Conservation (phyloP, 2,888 invertebrate genomes). For the Cactoblastis cactorum region DNA sequence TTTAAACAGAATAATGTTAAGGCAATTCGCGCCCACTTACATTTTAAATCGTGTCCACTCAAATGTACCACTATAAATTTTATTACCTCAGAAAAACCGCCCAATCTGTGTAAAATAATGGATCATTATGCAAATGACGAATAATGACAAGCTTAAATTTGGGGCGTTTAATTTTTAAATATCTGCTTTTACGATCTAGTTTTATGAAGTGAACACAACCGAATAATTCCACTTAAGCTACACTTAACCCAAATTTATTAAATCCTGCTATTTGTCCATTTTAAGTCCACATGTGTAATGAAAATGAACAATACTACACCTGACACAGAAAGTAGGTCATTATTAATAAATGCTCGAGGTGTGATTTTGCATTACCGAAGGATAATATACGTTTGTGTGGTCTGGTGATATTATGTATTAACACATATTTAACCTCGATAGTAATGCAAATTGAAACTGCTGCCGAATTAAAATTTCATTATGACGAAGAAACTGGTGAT, state of each 20-base stretch:
- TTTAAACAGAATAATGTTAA: conserved; percentile 24
- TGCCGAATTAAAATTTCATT: conserved; percentile 16
- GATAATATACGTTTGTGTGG: conserved; percentile 22
- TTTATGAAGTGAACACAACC: conserved; percentile 6
- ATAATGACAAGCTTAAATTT: conserved; percentile 40
- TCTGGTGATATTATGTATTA: conserved; percentile 14
- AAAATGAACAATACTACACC: conserved; percentile 35
- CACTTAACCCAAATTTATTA: conserved; percentile 19
- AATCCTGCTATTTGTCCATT: conserved; percentile 17
- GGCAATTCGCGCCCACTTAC: conserved; percentile 47
- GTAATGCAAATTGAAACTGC: conserved; percentile 19
- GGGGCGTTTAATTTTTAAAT: conserved; percentile 28
- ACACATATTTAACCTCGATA: conserved; percentile 15
- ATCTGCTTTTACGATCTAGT: conserved; percentile 23
- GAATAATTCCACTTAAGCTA: conserved; percentile 10
- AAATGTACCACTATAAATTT: conserved; percentile 33
- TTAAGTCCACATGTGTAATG: conserved; percentile 18
- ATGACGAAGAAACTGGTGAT: conserved; percentile 15
- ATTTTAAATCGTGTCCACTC: conserved; percentile 35
- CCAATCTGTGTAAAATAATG: conserved; percentile 43
- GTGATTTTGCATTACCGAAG: conserved; percentile 16
- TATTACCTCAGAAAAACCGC: conserved; percentile 32
- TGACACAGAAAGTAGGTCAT: conserved; percentile 35
- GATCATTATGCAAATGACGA: conserved; percentile 49
- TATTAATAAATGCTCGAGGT: conserved; percentile 29